Base-by-base conservation (phyloP, 2,113 vertebrate species). In the Felis chaus region DNA sequence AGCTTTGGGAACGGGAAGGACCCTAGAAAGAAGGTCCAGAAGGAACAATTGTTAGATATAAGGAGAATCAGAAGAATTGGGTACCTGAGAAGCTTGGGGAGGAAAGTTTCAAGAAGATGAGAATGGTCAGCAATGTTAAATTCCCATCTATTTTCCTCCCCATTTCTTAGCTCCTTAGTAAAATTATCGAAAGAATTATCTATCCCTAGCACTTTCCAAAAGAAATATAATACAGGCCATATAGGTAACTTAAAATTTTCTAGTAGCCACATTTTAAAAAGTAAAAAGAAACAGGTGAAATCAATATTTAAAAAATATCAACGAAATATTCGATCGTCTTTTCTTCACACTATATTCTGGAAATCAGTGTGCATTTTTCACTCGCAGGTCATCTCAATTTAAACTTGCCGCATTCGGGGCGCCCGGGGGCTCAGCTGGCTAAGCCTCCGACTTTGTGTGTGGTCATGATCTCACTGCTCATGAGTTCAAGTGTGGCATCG, bases 261-360 rank as follows among this genome's bases (percentile, higher is more conserved):
- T 81, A 81, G 76, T 63, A 73, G 55, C 55, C 55, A 61, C 19
- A 61, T 61, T 61, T 61, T 61, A 61, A 61, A 68, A 74, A 74
- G 39, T 27, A 89, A 74, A 66, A 83, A 74, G n/a, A 69, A 88
- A 88, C 33, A 82, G 15, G 57, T 92, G 36, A 89, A 96, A 31
- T 89, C 55, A 68, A 10, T 29, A 41, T 87, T 82, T 74, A 45
- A 27, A 92, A 73, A 53, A n/a, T n/a, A 33, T 68, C 66, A 76
- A 55, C 19, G 31, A 74, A 16, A 14, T 29, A 39, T 15, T 57
- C 18, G 31, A 13, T 25, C 45, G 8, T 45, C 48, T 27, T 82
- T 95, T 89, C 83, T 39, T 29, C 29, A 45, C n/a, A 14, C 53
- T 31, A 3, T 3, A 5, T 93, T 83, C 80, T 76, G 78, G 91